Evolutionary conservation across 2,888 invertebrate genomes (phyloP), one percentile per base, ranked within the genome.

Genomic region (Oscheius sp.): DNA sequence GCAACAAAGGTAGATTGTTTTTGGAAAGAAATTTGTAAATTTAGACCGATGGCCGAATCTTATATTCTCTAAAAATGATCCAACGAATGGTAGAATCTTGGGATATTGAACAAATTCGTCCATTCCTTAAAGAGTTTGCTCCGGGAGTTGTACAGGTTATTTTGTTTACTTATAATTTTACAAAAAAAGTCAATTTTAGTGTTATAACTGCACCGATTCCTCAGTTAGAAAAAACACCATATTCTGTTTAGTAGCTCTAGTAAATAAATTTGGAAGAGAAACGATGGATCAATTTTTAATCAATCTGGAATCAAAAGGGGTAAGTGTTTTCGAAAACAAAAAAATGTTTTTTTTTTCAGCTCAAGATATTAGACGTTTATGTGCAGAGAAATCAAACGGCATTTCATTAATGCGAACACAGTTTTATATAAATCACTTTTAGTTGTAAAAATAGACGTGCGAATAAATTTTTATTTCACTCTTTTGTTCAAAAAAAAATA

Each of bases 171-270:
- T 55, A 37, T 25, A 5, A n/a, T 34, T 57, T 1, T 8, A 10
- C n/a, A 10, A 27, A 10, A 3, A 3, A 37, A 10, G n/a, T n/a
- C n/a, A n/a, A n/a, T 29, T 66, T 65, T 20, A 66, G 66, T 66
- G 66, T 29, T 66, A 66, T 25, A 23, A 23, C 23, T 34, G 45
- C 94, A 95, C 88, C 95, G 94, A 65, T 92, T 93, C 77, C 15
- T 10, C 50, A 1, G 94, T 97, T 29, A 91, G 97, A 57, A 97
- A 97, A 88, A 94, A 95, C 80, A 93, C 95, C 12, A 95, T 96
- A 20, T 96, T 97, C 89, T 96, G 96, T 86, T 94, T 97, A 91
- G 96, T 97, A 3, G 93, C 94, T 53, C 91, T 96, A 82, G 93
- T 96, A 85, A 91, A 92, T 86, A 92, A 92, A 45, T 91, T 95